Percentiles rank a stretch among this genome's conserved stretches.
These are phyloP conservation scores for Ranitomeya imitator DNA, from an alignment of 2,113 vertebrate genomes.

Conservation along the genomic window DNA sequence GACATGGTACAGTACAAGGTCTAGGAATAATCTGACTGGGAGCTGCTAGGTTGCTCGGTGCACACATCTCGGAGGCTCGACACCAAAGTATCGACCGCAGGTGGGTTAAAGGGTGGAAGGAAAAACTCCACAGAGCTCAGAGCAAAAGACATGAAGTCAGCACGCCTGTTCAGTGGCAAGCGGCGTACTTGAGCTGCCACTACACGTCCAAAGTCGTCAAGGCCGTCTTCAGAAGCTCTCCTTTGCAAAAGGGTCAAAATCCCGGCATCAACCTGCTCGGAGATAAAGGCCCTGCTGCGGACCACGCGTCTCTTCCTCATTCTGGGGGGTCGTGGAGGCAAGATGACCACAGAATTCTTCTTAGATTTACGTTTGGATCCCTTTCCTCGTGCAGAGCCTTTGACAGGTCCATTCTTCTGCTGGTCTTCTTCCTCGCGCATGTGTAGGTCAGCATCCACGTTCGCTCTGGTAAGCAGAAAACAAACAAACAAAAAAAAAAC, in stretches of 20 bases:
- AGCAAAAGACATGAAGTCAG: constrained; percentile 3
- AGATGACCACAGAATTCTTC: constrained; percentile 8
- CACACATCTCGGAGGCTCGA: neutral
- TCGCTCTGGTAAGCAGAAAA: neutral
- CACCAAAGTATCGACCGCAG: neutral
- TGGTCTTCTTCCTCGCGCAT: neutral
- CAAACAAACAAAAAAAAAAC: neutral
- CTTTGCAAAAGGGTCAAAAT: neutral
- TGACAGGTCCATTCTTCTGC: neutral
- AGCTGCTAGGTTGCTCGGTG: neutral
- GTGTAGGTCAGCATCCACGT: neutral
- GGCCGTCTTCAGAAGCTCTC: neutral
- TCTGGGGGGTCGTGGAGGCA: neutral
- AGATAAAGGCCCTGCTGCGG: neutral
- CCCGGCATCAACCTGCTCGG: constrained; percentile 4
- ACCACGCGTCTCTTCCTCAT: constrained; percentile 1
- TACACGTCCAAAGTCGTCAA: neutral
- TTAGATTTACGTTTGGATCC: constrained; percentile 6
- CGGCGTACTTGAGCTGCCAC: neutral
- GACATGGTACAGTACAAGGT: neutral
- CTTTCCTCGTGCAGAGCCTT: neutral
- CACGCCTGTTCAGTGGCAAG: neutral
- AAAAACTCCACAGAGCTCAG: neutral
- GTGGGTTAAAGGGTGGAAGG: neutral
- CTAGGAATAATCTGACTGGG: neutral